Conservation (phyloP, 2,113 vertebrate species). For the Pseudorhombus dupliciocellatus region DNA sequence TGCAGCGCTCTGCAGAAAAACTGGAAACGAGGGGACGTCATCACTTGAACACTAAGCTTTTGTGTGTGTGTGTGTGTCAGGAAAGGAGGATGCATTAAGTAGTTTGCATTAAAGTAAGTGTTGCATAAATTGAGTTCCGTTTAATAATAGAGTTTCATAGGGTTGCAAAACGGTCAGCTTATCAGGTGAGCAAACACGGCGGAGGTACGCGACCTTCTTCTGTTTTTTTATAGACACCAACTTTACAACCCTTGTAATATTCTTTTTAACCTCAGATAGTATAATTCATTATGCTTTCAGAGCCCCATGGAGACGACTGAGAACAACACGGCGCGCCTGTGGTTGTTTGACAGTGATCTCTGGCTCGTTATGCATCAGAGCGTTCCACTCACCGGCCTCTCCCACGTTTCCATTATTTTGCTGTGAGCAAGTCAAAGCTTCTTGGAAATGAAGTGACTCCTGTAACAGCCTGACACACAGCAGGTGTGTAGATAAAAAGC, state of each 20-base stretch:
- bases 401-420: neutral
- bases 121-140: neutral
- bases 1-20: constrained; percentile 30
- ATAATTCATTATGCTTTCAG: constrained; percentile 26
- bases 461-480: constrained; percentile 15
- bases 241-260: constrained; percentile 21
- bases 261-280: constrained; percentile 15
- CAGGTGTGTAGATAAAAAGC: neutral
- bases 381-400: constrained; percentile 16
- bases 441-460: neutral
- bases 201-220: neutral
- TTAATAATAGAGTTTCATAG: neutral
- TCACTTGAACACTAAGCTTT: no score
- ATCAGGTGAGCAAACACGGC: constrained; percentile 17
- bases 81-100: neutral
- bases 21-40: no score
- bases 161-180: constrained; percentile 19
- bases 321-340: constrained; percentile 13
- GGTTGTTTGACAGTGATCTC: constrained; percentile 46
- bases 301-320: constrained; percentile 1
- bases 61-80: neutral
- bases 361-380: constrained; percentile 46
- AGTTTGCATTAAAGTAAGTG: neutral
- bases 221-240: neutral
- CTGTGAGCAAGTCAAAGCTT: constrained; percentile 12